Conservation (phyloP, 2,113 vertebrate species). For the Thomomys bottae region DNA sequence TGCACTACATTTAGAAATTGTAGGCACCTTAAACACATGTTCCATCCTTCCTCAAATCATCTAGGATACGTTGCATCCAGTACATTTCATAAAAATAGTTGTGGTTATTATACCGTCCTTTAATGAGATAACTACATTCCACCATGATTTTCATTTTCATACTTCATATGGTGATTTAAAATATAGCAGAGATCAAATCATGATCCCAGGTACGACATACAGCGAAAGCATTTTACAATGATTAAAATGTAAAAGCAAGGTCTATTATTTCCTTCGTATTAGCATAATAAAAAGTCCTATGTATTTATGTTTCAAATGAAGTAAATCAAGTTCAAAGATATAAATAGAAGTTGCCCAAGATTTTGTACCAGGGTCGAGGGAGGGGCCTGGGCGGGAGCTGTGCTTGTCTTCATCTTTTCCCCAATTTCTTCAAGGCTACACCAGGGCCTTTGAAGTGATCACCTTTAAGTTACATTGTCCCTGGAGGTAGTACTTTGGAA, state of each 20-base stretch:
- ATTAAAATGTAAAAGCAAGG: constrained; percentile 34
- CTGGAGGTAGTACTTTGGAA: constrained; percentile 58
- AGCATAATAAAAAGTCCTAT: constrained; percentile 19
- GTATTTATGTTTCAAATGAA: background rate
- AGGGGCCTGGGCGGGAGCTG: background rate
- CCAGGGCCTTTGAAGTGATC: constrained; percentile 57
- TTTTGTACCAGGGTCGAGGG: constrained; percentile 3
- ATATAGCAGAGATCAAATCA: constrained; percentile 24
- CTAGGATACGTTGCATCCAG: background rate
- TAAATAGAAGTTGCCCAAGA: constrained; percentile 7
- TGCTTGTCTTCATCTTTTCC: constrained; percentile 28
- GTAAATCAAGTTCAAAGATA: constrained; percentile 43
- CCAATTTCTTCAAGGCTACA: constrained; percentile 56
- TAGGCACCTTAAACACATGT: background rate
- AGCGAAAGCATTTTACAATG: background rate
- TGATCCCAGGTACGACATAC: background rate
- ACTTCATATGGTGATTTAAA: background rate
- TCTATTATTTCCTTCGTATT: background rate
- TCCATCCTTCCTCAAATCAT: background rate
- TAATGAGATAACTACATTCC: background rate
- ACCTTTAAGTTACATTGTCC: constrained; percentile 58
- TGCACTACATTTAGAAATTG: background rate
- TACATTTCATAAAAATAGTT: background rate
- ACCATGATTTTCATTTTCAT: background rate
- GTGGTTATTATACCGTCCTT: constrained; percentile 26